Evolutionary conservation across 2,797 vertebrate species (phyloP).

Genomic region (Amblyraja radiata): DNA sequence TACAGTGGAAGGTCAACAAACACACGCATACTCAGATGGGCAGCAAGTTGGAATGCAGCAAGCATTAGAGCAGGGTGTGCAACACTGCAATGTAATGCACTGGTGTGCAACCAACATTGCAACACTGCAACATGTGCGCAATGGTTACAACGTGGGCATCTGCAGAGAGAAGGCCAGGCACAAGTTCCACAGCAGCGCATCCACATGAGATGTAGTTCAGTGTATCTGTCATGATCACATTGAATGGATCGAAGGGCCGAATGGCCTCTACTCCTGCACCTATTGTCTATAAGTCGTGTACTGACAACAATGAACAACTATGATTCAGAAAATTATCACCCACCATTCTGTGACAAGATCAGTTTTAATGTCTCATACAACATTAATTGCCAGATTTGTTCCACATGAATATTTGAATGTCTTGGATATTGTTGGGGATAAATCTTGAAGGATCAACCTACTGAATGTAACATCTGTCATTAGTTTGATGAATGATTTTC

Average conservation of each 20-base stretch:
- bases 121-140: neutral
- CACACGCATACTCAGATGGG: neutral
- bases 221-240: too few relatives aligned
- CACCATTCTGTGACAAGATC: neutral
- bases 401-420: neutral
- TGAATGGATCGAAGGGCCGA: too few relatives aligned
- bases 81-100: too few relatives aligned
- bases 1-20: neutral
- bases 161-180: neutral
- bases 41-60: neutral
- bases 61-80: neutral
- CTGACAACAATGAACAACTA: slow-evolving; percentile 23
- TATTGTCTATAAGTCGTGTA: neutral
- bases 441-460: slow-evolving; percentile 17
- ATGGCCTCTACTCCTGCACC: too few relatives aligned
- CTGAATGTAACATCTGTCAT: neutral
- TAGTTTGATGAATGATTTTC: slow-evolving; percentile 10
- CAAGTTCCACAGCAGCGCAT: neutral
- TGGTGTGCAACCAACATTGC: neutral
- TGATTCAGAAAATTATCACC: slow-evolving; percentile 32
- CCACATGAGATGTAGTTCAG: slow-evolving; percentile 22
- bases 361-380: neutral
- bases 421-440: slow-evolving; percentile 2
- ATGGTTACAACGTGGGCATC: neutral
- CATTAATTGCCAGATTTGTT: slow-evolving; percentile 13